Base-by-base conservation (phyloP, 2,113 vertebrate genomes). In the Microcebus griseorufus region DNA sequence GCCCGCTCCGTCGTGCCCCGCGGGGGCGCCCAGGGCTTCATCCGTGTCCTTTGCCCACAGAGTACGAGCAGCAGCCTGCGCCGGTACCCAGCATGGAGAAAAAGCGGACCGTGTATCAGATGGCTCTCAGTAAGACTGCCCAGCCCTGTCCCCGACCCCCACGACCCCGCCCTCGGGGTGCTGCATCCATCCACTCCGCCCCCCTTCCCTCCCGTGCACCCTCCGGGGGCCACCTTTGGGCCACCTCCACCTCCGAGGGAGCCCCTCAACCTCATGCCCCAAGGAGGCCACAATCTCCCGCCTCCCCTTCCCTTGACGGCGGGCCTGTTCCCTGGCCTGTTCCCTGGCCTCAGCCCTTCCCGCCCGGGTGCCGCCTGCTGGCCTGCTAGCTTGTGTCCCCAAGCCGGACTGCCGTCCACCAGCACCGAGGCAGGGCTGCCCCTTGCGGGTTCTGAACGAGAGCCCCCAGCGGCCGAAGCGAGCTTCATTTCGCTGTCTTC, bases 81-180 rank as follows among this genome's bases (percentile, higher is more conserved):
- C 99, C 99, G 97, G 99, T 97, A 93, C 97, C 98, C 94, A 98
- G 99, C 96, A 99, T 99, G 87, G 99, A 99, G 98, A 99, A 99
- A 98, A 99, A 99, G 98, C 98, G 99, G 98, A 99, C 99, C 29
- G 99, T 99, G 97, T 99, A 99, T 98, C 99, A 99, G 98, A 99
- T 99, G 99, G 99, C 99, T 96, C 97, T 99, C 98, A 99, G 99
- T 99, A 99, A 99, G 99, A 95, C 45, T 34, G 7, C 79, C 90
- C 76, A 27, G 34, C 69, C 60, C 90, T 20, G 86, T 45, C 78
- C 65, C 18, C 39, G 17, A 18, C 62, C 60, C n/a, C 8, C 3
- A 5, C 25, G 27, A 16, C 73, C 73, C 4, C 14, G 27, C 9
- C 6, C 34, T n/a, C 7, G 1, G 64, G 9, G 17, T 13, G 17